Evolutionary conservation across 1,140 invertebrate species (phyloP).

Genomic region (Episyrphus balteatus): DNA sequence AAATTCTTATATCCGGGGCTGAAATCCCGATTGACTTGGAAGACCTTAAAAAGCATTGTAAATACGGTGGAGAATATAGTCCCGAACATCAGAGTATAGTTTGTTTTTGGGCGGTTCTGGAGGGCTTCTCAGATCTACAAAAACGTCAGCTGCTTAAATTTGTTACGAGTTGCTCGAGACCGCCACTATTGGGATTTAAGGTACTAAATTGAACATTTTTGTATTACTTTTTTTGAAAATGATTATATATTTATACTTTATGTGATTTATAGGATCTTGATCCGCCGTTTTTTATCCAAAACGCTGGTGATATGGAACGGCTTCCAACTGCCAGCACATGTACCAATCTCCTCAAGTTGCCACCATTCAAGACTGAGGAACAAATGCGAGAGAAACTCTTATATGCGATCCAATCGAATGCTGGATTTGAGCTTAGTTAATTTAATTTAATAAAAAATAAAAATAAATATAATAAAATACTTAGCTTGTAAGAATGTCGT

Average conservation of each 20-base stretch:
- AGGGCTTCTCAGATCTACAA: constrained; percentile 72
- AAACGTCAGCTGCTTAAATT: constrained; percentile 85
- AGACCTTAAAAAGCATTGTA: constrained; percentile 75
- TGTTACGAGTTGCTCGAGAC: constrained; percentile 92
- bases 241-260: constrained; percentile 1
- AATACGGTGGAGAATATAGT: constrained; percentile 75
- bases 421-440: constrained; percentile 93
- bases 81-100: constrained; percentile 65
- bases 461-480: too few relatives aligned
- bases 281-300: constrained; percentile 90
- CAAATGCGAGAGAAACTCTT: constrained; percentile 73
- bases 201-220: constrained; percentile 40
- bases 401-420: constrained; percentile 88
- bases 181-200: constrained; percentile 95
- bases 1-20: constrained; percentile 88
- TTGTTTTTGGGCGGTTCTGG: constrained; percentile 77
- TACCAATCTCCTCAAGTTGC: constrained; percentile 94
- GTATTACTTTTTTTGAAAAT: not conserved
- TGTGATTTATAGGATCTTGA: constrained; percentile 63
- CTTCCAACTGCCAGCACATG: constrained; percentile 94
- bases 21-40: constrained; percentile 83
- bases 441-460: not conserved
- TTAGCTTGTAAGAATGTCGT: too few relatives aligned
- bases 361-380: constrained; percentile 72
- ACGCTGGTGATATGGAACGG: constrained; percentile 73